Percentiles rank a stretch among this genome's conserved stretches.
Evolutionary conservation across 1,140 invertebrate species (phyloP).

Genomic region (Spodoptera litura): DNA sequence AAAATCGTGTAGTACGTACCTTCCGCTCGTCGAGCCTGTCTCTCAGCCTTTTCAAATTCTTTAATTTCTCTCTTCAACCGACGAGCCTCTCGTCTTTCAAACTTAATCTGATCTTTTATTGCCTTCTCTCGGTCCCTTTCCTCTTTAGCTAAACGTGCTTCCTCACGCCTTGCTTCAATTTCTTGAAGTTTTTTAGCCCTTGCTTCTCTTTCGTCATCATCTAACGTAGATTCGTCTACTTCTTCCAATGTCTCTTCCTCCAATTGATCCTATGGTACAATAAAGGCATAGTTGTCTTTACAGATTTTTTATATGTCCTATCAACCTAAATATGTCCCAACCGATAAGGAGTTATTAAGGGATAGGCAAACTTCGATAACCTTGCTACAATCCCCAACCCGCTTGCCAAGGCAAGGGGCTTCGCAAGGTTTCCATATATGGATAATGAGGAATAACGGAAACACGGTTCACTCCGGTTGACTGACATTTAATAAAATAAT

Average conservation of each 20-base stretch:
- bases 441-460: too few species aligned
- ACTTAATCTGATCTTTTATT: conserved; percentile 68
- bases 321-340: too few species aligned
- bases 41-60: conserved; percentile 62
- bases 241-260: conserved; percentile 77
- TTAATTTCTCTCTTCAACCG: conserved; percentile 73
- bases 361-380: too few species aligned
- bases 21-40: conserved; percentile 71
- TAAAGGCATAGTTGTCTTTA: conserved; percentile 5
- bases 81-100: conserved; percentile 72
- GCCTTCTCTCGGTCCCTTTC: conserved; percentile 67
- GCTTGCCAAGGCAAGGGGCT: too few species aligned
- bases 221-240: conserved; percentile 76
- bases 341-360: too few species aligned
- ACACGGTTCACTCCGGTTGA: too few species aligned
- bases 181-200: conserved; percentile 63
- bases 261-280: conserved; percentile 60
- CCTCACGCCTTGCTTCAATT: conserved; percentile 62
- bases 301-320: neutral
- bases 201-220: conserved; percentile 74
- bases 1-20: conserved; percentile 54
- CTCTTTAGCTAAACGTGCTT: conserved; percentile 63
- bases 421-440: too few species aligned
- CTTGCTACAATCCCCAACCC: too few species aligned
- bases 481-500: too few species aligned